Evolutionary conservation across 2,113 vertebrate genomes (phyloP).

Genomic region (Lagenorhynchus albirostris): DNA sequence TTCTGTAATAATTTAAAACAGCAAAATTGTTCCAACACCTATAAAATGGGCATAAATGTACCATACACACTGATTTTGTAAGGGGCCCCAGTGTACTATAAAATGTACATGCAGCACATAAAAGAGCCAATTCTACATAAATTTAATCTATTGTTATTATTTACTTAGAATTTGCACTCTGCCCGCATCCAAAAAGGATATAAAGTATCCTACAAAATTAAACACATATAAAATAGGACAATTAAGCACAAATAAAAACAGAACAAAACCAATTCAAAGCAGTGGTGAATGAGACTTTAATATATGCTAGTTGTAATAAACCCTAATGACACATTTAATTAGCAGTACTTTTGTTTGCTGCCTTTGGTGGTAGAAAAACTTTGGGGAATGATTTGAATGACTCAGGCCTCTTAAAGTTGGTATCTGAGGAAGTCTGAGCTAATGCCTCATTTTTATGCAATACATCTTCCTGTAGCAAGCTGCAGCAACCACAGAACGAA

Average conservation of each 20-base stretch:
- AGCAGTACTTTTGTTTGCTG: conserved; percentile 35
- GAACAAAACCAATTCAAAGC: conserved; percentile 21
- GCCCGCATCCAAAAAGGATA: conserved; percentile 23
- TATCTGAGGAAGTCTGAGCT: conserved; percentile 33
- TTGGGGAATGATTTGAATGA: conserved; percentile 35
- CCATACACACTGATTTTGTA: conserved; percentile 30
- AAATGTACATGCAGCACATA: conserved; percentile 14
- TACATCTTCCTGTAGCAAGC: conserved; percentile 17
- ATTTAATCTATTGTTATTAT: conserved; percentile 53
- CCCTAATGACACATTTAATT: conserved; percentile 42
- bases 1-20: conserved; percentile 52
- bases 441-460: conserved; percentile 30
- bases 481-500: conserved; percentile 26
- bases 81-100: conserved; percentile 4
- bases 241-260: conserved; percentile 49
- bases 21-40: conserved; percentile 18
- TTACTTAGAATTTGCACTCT: conserved; percentile 32
- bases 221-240: not conserved
- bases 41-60: conserved; percentile 43
- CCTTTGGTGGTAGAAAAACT: conserved; percentile 14
- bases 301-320: conserved; percentile 41
- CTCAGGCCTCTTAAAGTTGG: conserved; percentile 14
- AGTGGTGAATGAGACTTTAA: not conserved
- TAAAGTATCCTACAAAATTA: conserved; percentile 47
- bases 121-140: conserved; percentile 38